Percentiles rank a stretch among this genome's conserved stretches.
phyloP scores from a whole-genome alignment of 2,888 invertebrate genomes.

The Entomobrya proxima region DNA sequence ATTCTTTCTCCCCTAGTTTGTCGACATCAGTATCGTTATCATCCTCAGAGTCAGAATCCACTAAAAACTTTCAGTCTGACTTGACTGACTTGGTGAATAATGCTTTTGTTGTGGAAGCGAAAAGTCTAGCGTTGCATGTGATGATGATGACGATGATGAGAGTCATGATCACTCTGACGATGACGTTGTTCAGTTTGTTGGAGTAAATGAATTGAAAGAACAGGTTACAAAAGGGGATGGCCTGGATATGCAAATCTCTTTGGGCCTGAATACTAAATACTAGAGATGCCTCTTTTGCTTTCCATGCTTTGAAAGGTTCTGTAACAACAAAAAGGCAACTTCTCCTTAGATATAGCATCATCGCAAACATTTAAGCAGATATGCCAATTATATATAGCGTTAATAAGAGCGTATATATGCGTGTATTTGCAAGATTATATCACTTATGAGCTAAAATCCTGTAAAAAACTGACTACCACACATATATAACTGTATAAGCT shows the following conservation, averaged over 20 bases:
- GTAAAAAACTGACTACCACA: slow-evolving; percentile 21
- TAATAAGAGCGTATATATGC: slow-evolving; percentile 2
- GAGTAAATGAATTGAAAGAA: slow-evolving; percentile 70
- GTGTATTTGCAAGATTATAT: slow-evolving; percentile 14
- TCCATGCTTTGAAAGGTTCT: slow-evolving; percentile 60
- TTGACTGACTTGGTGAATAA: slow-evolving; percentile 59
- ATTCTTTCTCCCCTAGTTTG: slow-evolving; percentile 36
- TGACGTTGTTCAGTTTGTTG: slow-evolving; percentile 49
- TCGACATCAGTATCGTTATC: slow-evolving; percentile 56
- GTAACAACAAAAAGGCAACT: slow-evolving; percentile 60
- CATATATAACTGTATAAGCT: slow-evolving; percentile 14
- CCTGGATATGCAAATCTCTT: slow-evolving; percentile 74
- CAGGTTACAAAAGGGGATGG: slow-evolving; percentile 73
- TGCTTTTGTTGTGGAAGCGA: slow-evolving; percentile 66
- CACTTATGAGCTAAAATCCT: background rate
- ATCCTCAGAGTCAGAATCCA: background rate
- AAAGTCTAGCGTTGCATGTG: slow-evolving; percentile 58
- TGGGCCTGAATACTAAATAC: slow-evolving; percentile 65
- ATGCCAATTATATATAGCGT: slow-evolving; percentile 26
- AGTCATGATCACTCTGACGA: slow-evolving; percentile 25
- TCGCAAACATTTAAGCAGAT: background rate
- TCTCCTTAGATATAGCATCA: slow-evolving; percentile 25
- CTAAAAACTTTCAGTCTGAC: slow-evolving; percentile 65
- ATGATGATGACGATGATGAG: slow-evolving; percentile 34
- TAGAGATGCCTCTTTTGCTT: slow-evolving; percentile 55